Conservation (phyloP, 30 jellyfish, hydroid and myxozoan species). For the Aurelia aurita complex sp. Pacific region DNA sequence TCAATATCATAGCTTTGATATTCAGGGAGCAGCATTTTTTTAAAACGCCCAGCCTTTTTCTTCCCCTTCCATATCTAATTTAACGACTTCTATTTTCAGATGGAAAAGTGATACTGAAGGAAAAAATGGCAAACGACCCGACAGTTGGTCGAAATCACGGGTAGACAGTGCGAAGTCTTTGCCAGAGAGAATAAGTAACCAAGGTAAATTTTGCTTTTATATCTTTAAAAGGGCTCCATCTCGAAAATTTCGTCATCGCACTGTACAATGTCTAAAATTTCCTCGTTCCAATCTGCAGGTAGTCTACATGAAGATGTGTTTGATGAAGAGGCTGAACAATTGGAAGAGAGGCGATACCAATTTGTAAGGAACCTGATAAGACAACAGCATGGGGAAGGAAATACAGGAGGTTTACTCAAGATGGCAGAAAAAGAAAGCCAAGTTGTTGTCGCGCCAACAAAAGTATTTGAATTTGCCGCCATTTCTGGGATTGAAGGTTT, state of each 20-base stretch:
- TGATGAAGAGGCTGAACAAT: constrained; percentile 51
- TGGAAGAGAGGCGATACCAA: constrained; percentile 39
- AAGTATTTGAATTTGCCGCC: constrained; percentile 63
- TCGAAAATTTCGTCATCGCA: no score
- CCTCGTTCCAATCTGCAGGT: constrained; percentile 3
- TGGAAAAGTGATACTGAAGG: constrained; percentile 69
- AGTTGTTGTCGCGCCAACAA: constrained; percentile 49
- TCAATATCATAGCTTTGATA: no score
- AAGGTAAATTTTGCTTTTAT: constrained; percentile 6
- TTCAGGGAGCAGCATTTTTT: no score
- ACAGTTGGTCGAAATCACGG: constrained; percentile 42
- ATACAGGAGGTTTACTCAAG: constrained; percentile 38
- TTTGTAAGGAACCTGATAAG: constrained; percentile 32
- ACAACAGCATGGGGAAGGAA: constrained; percentile 20
- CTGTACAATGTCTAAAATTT: background rate
- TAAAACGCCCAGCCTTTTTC: background rate
- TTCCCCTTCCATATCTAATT: background rate
- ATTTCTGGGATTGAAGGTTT: constrained; percentile 77
- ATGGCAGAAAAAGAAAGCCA: constrained; percentile 62
- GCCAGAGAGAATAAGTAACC: constrained; percentile 37
- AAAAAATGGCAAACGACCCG: constrained; percentile 29
- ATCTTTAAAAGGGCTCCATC: no score
- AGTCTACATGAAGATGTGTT: constrained; percentile 47
- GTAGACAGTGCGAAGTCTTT: constrained; percentile 65
- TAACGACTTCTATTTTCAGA: background rate